A percentile compares a stretch with the other conserved stretches of the same genome.
Evolutionary conservation across 2,888 invertebrate species (phyloP).

Genomic region (Sphaerophoria rueppellii): DNA sequence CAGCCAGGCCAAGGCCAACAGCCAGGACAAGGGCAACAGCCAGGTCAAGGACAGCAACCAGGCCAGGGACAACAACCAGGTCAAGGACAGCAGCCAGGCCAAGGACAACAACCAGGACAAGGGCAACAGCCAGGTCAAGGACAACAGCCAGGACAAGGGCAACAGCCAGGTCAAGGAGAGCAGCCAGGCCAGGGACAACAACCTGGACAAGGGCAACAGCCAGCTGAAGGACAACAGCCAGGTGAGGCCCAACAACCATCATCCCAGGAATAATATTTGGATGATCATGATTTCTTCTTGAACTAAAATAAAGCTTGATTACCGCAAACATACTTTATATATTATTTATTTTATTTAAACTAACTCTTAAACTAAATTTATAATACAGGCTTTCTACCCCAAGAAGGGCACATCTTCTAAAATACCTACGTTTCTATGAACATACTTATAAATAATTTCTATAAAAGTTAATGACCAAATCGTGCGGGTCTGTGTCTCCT

Average conservation of each 20-base stretch:
- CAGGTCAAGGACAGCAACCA: constrained; percentile 17
- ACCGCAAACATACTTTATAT: too few relatives aligned
- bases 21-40: constrained; percentile 25
- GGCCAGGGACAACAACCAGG: constrained; percentile 19
- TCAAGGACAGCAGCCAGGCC: neutral
- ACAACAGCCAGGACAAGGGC: neutral
- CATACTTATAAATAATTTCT: too few relatives aligned
- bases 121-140: constrained; percentile 33
- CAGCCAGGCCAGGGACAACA: neutral
- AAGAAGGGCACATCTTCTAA: too few relatives aligned
- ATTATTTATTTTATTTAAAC: too few relatives aligned
- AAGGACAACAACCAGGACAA: neutral
- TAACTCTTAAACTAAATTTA: too few relatives aligned
- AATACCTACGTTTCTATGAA: too few relatives aligned
- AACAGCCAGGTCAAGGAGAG: neutral
- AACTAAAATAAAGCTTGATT: too few relatives aligned
- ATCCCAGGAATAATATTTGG: neutral
- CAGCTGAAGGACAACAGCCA: constrained; percentile 22
- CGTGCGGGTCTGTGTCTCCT: neutral
- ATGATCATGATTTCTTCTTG: too few relatives aligned
- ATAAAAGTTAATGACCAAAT: too few relatives aligned
- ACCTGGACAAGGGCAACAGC: constrained; percentile 19
- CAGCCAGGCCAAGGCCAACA: constrained; percentile 28
- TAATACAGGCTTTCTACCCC: too few relatives aligned
- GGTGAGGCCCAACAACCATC: constrained; percentile 16